Conservation (phyloP, 2,797 vertebrate species). For the Pseudomugil gertrudae region DNA sequence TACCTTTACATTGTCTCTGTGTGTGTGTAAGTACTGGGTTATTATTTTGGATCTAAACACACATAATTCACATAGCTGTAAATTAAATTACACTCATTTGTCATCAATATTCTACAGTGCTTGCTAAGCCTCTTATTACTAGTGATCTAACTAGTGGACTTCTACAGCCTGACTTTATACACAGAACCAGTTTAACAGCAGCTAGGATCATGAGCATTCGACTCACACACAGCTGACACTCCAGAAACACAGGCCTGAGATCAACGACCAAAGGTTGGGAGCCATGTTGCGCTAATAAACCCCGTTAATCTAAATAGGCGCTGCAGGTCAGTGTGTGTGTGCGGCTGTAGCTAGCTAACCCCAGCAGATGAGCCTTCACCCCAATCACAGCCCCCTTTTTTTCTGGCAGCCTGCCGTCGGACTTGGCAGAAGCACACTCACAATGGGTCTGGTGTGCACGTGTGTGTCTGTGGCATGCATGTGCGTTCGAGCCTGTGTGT, state of each 20-base stretch:
- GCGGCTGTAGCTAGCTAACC: constrained; percentile 67
- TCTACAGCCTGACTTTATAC: constrained; percentile 12
- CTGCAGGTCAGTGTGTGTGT: constrained; percentile 55
- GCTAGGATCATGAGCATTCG: constrained; percentile 54
- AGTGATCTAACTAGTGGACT: constrained; percentile 4
- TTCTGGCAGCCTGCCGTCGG: constrained; percentile 83
- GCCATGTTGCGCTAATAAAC: constrained; percentile 73
- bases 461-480: constrained; percentile 44
- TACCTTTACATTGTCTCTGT: background rate
- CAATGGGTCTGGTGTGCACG: constrained; percentile 73
- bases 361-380: constrained; percentile 79
- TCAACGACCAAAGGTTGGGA: constrained; percentile 48
- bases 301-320: constrained; percentile 69
- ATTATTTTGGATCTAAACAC: background rate
- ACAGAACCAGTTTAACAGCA: constrained; percentile 27
- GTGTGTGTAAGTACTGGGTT: background rate
- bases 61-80: background rate
- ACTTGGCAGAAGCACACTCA: constrained; percentile 82
- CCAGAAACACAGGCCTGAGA: constrained; percentile 49
- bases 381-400: constrained; percentile 77
- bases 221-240: constrained; percentile 16
- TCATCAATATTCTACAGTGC: background rate
- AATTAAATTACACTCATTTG: background rate
- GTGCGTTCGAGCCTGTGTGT: constrained; percentile 59
- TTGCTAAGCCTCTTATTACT: background rate